These are phyloP conservation scores for Protonemura montana DNA, from an alignment of 2,888 invertebrate genomes.

Conservation along the genomic window DNA sequence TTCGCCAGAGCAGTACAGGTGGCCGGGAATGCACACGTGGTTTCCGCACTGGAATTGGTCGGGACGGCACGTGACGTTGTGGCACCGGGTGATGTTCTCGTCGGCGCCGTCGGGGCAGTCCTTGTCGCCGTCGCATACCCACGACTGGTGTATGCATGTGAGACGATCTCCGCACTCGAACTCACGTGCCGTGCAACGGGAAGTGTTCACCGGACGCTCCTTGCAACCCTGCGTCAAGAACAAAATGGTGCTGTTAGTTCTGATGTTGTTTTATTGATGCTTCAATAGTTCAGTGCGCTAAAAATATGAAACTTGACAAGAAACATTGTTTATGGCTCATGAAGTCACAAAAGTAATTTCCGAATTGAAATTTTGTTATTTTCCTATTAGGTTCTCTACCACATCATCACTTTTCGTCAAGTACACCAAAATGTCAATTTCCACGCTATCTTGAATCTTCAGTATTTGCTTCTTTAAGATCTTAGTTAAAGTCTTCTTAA, in stretches of 20 bases:
- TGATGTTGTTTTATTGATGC: no score
- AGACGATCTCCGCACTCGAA: constrained; percentile 82
- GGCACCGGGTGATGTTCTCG: constrained; percentile 71
- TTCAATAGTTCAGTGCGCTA: no score
- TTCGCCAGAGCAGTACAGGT: constrained; percentile 82
- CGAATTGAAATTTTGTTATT: no score
- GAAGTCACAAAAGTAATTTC: no score
- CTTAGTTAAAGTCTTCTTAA: no score
- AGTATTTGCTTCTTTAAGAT: no score
- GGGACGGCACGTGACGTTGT: constrained; percentile 78
- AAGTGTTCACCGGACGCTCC: constrained; percentile 62
- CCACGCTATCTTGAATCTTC: no score
- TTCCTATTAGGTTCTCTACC: no score
- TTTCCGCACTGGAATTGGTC: constrained; percentile 86
- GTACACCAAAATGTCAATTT: no score
- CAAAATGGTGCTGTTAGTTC: background rate
- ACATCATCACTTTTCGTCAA: no score
- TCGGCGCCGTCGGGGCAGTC: constrained; percentile 87
- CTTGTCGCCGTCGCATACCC: constrained; percentile 85
- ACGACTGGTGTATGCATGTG: constrained; percentile 80
- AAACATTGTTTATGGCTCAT: no score
- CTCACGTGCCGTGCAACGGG: constrained; percentile 75
- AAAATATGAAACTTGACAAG: no score
- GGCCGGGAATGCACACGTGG: constrained; percentile 79
- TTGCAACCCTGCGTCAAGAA: constrained; percentile 66